These are phyloP conservation scores for Emmelina monodactyla DNA, from an alignment of 2,888 invertebrate species.

Conservation along the genomic window DNA sequence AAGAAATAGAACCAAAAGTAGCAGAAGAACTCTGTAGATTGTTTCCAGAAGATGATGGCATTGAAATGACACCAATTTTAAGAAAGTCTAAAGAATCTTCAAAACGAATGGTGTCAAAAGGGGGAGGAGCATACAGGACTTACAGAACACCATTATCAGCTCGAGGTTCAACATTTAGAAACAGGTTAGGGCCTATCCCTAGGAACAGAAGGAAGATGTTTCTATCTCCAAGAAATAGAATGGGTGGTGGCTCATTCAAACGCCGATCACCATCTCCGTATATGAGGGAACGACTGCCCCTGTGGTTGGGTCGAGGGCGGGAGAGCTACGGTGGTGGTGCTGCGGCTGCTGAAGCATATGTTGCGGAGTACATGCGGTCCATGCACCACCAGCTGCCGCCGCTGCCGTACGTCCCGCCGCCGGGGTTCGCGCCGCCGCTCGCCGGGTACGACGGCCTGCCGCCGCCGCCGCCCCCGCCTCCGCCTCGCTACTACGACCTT, in stretches of 20 bases:
- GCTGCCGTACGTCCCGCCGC: constrained; percentile 78
- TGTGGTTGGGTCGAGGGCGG: constrained; percentile 69
- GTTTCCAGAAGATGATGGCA: constrained; percentile 91
- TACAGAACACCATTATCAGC: constrained; percentile 52
- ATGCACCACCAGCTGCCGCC: constrained; percentile 89
- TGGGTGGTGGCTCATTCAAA: constrained; percentile 59
- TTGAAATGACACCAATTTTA: constrained; percentile 88
- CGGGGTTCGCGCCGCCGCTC: constrained; percentile 55
- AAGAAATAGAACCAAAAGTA: constrained; percentile 96
- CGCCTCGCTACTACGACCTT: constrained; percentile 73
- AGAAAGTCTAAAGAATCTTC: constrained; percentile 86
- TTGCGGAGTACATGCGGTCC: constrained; percentile 88
- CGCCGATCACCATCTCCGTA: constrained; percentile 68
- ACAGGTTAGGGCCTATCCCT: constrained; percentile 55
- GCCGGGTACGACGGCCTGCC: constrained; percentile 70
- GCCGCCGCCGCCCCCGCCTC: constrained; percentile 73
- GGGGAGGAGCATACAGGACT: constrained; percentile 55
- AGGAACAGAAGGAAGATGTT: constrained; percentile 70
- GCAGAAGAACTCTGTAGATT: constrained; percentile 93
- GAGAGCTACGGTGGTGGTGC: constrained; percentile 44
- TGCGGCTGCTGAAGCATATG: constrained; percentile 81
- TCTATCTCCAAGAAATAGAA: constrained; percentile 69
- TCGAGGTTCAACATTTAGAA: constrained; percentile 55
- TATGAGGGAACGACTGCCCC: constrained; percentile 66
- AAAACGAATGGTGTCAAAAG: constrained; percentile 67